Conservation (phyloP, 1,140 invertebrate species). For the Drosophila nannoptera region DNA sequence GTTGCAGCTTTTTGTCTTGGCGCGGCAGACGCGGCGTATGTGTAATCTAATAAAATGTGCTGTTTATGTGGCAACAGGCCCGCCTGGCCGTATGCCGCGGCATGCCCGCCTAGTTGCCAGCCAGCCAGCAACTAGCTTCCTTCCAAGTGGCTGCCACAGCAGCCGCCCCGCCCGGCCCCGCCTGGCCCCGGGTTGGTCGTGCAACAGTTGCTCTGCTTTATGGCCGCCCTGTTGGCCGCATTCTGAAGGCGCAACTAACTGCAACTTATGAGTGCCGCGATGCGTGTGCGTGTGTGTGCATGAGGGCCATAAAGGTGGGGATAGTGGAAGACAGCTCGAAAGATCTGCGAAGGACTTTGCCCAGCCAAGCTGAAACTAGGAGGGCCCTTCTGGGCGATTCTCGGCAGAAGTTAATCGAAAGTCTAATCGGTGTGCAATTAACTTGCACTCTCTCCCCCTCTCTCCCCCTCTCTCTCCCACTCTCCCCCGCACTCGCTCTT, state of each 20-base stretch:
- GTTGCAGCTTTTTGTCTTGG: constrained; percentile 44
- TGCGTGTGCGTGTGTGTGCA: background rate
- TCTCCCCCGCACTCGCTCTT: background rate
- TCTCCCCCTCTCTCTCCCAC: no score
- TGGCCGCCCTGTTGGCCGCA: constrained; percentile 37
- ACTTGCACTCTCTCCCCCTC: no score
- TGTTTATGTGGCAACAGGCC: constrained; percentile 75
- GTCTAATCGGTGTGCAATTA: no score
- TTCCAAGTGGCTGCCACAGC: constrained; percentile 32
- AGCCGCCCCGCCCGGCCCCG: no score
- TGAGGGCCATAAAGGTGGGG: constrained; percentile 21
- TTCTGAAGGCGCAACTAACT: constrained; percentile 44
- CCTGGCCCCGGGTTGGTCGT: constrained; percentile 16
- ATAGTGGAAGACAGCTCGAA: no score
- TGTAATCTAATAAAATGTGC: constrained; percentile 77
- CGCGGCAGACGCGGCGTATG: constrained; percentile 58
- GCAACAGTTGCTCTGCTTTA: constrained; percentile 50
- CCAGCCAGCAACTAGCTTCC: constrained; percentile 44
- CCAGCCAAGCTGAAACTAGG: background rate
- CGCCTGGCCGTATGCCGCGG: constrained; percentile 24
- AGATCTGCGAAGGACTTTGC: no score
- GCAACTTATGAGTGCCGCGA: constrained; percentile 46
- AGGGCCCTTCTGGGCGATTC: background rate
- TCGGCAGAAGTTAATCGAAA: background rate
- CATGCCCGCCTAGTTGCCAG: constrained; percentile 42